Evolutionary conservation across 1,140 invertebrate genomes (phyloP).

Genomic region (Nymphalis io): DNA sequence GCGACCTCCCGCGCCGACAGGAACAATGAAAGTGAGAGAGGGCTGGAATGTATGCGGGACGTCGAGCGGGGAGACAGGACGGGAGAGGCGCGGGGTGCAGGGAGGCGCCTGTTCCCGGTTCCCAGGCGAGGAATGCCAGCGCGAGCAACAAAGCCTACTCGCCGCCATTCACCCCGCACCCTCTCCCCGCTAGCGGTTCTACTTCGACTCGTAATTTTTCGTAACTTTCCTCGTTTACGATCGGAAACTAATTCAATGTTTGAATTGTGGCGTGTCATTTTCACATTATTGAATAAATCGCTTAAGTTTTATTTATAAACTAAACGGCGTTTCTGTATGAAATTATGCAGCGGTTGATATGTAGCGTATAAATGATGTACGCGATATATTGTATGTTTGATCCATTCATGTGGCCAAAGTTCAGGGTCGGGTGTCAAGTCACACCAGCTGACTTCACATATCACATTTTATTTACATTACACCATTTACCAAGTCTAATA

Average conservation of each 20-base stretch:
- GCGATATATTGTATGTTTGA: constrained; percentile 52
- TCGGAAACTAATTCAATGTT: constrained; percentile 56
- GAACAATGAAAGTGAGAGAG: constrained; percentile 79
- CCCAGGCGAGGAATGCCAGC: constrained; percentile 78
- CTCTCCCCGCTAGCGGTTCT: constrained; percentile 54
- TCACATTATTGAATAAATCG: constrained; percentile 12
- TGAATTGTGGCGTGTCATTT: constrained; percentile 43
- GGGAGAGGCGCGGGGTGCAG: constrained; percentile 36
- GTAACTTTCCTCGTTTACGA: constrained; percentile 65
- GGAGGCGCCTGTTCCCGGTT: constrained; percentile 62
- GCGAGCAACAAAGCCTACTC: constrained; percentile 76
- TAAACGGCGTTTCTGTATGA: constrained; percentile 12
- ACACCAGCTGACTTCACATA: constrained; percentile 53
- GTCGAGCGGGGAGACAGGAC: constrained; percentile 29
- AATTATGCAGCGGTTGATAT: constrained; percentile 10
- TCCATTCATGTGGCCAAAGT: constrained; percentile 51
- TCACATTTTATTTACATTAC: constrained; percentile 39
- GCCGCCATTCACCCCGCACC: constrained; percentile 69
- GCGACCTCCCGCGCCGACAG: constrained; percentile 75
- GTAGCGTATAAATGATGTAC: constrained; percentile 44
- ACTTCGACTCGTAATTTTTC: constrained; percentile 67
- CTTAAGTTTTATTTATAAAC: constrained; percentile 1
- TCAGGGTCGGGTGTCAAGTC: constrained; percentile 56
- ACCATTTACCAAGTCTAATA: constrained; percentile 23
- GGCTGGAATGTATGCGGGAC: constrained; percentile 66